A percentile compares a stretch with the other conserved stretches of the same genome.
These are phyloP conservation scores for Formica exsecta DNA, from an alignment of 1,140 invertebrate genomes.

Conservation along the genomic window DNA sequence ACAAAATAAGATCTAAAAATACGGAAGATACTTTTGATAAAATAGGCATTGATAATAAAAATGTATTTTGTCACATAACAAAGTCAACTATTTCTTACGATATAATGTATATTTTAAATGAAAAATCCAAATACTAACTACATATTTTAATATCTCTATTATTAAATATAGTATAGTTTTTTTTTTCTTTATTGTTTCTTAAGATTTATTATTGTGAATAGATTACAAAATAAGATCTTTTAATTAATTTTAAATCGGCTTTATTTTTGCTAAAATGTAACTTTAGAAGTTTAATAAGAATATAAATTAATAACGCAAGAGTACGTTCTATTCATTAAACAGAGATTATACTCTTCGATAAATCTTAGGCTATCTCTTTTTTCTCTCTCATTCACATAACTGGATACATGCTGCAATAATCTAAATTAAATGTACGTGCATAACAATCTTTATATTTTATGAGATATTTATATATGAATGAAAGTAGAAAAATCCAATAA, in stretches of 20 bases:
- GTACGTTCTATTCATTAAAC: constrained; percentile 36
- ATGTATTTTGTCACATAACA: not conserved
- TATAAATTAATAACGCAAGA: constrained; percentile 24
- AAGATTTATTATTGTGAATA: not conserved
- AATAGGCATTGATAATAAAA: not conserved
- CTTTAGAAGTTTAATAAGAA: constrained; percentile 41
- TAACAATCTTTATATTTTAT: not conserved
- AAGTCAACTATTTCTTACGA: not conserved
- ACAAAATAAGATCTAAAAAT: constrained; percentile 15
- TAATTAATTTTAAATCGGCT: constrained; percentile 22
- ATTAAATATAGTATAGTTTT: not conserved
- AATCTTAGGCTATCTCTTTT: not conserved
- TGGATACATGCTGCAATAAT: constrained; percentile 7
- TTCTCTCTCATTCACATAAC: not conserved
- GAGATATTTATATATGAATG: not conserved
- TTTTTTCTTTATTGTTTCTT: not conserved
- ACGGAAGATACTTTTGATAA: not conserved
- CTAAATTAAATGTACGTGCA: not conserved
- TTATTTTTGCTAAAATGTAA: constrained; percentile 23
- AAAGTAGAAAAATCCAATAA: not conserved
- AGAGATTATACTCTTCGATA: constrained; percentile 13
- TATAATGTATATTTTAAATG: not conserved
- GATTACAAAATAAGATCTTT: constrained; percentile 30
- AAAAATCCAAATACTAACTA: not conserved
- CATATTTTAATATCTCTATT: too few species aligned